Evolutionary conservation across 2,888 invertebrate genomes (phyloP), one percentile per base, ranked within the genome.

Genomic region (Netelia melanura): DNA sequence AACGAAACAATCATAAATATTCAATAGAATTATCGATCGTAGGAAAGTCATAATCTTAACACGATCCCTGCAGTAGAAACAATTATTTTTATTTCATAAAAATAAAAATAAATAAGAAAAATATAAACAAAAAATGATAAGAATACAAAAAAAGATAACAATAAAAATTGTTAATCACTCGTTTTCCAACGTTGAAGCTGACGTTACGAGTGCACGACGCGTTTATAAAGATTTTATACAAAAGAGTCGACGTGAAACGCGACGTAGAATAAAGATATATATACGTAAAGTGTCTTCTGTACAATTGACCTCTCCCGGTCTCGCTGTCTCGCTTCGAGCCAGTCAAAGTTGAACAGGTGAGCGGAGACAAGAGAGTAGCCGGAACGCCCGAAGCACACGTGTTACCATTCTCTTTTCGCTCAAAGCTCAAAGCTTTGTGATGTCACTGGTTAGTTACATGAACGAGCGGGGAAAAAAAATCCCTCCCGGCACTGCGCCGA

Each of bases 381-480:
- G 65, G 81, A 85, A 84, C 79, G 83, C 86, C 85, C 70, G 70
- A 62, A 68, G 65, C 58, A 75, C 68, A 62, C 71, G 71, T 65
- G 65, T 81, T 58, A 62, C 78, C 43, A 67, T 84, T 86, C 75
- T 80, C 62, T 83, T 81, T 77, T 48, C 65, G 65, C 78, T 75
- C 68, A 30, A 30, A 30, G 38, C 71, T 81, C 81, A 82, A 80
- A 68, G 72, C 77, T 80, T 62, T 74, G 52, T 70, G 82, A 86
- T 81, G 84, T 82, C 85, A 84, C 62, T 75, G 82, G 82, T 84
- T 82, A 83, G 78, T 86, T 84, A 86, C 77, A 64, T 44, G 64
- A 65, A 77, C 54, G 71, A 71, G 61, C 44, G 52, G 62, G 30
- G 52, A 56, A 11, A 54, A 38, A 25, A 61, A 70, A 58, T 23